Percentiles rank a stretch among this genome's conserved stretches.
phyloP scores from a whole-genome alignment of 2,888 invertebrate genomes.

The Platerodrilus igneus region DNA sequence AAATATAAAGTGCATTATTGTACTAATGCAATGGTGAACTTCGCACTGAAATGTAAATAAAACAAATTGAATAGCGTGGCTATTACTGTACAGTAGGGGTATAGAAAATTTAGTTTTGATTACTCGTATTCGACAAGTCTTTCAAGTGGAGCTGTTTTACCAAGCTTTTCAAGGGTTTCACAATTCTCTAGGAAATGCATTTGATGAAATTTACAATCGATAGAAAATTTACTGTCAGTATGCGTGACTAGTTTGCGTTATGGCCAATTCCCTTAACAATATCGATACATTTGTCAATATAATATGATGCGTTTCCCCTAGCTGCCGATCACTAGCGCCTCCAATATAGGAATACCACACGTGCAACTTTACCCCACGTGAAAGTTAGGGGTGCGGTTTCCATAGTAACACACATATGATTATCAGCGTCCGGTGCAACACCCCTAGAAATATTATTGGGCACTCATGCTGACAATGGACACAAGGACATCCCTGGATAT shows the following conservation, averaged over 20 bases:
- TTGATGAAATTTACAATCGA: constrained; percentile 19
- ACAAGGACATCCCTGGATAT: constrained; percentile 34
- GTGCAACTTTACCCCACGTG: constrained; percentile 32
- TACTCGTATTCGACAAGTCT: too few relatives aligned
- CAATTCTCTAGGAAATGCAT: too few relatives aligned
- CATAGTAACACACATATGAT: constrained; percentile 38
- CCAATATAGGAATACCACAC: constrained; percentile 28
- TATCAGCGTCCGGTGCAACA: constrained; percentile 39
- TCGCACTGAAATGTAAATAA: too few relatives aligned
- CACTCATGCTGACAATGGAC: constrained; percentile 33
- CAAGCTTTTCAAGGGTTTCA: too few relatives aligned
- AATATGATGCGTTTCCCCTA: constrained; percentile 13
- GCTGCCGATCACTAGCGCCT: constrained; percentile 26
- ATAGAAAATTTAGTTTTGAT: too few relatives aligned
- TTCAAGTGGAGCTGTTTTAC: too few relatives aligned
- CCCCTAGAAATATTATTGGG: constrained; percentile 39
- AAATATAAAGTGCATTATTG: too few relatives aligned
- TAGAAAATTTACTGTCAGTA: constrained; percentile 25
- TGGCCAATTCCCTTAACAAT: constrained; percentile 24
- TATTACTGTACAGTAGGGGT: too few relatives aligned
- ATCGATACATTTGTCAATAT: constrained; percentile 25
- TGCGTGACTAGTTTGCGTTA: constrained; percentile 28
- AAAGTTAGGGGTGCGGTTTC: constrained; percentile 38
- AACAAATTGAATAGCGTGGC: too few relatives aligned
- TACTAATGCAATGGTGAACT: too few relatives aligned